These are phyloP conservation scores for Cataglyphis albicans DNA, from an alignment of 2,888 invertebrate species.

Conservation along the genomic window DNA sequence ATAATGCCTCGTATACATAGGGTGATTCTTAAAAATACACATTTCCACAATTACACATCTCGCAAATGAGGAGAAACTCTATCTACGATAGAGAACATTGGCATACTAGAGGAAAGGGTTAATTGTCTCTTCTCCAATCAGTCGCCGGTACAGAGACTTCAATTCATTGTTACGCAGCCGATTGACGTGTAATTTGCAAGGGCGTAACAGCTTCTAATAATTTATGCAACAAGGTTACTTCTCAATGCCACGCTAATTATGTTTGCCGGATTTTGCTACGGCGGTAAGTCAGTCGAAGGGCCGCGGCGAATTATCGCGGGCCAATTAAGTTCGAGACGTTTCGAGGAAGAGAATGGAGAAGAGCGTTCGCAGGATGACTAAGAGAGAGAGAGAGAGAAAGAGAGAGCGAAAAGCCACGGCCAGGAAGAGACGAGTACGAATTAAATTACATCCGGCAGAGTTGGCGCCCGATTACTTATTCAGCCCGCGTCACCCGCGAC, in stretches of 20 bases:
- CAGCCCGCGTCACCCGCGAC: conserved; percentile 74
- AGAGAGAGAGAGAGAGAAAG: conserved; percentile 10
- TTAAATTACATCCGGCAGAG: conserved; percentile 71
- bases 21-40: background rate
- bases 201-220: conserved; percentile 32
- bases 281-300: conserved; percentile 38
- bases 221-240: conserved; percentile 49
- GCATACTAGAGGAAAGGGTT: background rate
- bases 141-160: background rate
- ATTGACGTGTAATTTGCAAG: conserved; percentile 29
- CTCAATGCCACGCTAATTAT: conserved; percentile 43
- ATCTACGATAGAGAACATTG: background rate
- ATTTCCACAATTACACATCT: background rate
- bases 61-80: background rate
- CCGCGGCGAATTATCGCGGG: conserved; percentile 55
- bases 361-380: conserved; percentile 54
- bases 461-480: conserved; percentile 74
- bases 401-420: conserved; percentile 30
- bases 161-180: conserved; percentile 12
- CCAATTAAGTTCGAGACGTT: conserved; percentile 74
- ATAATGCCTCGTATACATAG: background rate
- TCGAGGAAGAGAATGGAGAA: conserved; percentile 60
- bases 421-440: conserved; percentile 65
- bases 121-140: background rate
- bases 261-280: conserved; percentile 52